These are phyloP conservation scores for Pica pica DNA, from an alignment of 2,113 vertebrate species.

Conservation along the genomic window DNA sequence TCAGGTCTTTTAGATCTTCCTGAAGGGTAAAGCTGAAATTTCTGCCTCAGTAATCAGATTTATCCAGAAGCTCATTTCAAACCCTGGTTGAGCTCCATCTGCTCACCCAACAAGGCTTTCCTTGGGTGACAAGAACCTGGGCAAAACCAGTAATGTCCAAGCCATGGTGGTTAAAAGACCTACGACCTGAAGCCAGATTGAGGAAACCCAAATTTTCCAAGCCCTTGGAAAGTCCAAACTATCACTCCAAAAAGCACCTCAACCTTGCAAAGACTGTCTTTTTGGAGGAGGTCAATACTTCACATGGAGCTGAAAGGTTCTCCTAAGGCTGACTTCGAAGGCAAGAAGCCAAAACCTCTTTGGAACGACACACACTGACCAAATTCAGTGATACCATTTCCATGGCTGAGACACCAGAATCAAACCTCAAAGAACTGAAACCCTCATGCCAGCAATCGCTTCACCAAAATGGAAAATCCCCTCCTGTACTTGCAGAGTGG, in stretches of 20 bases:
- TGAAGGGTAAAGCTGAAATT: background rate
- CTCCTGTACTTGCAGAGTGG: background rate
- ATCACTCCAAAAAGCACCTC: background rate
- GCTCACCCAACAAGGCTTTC: background rate
- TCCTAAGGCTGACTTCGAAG: background rate
- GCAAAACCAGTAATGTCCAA: background rate
- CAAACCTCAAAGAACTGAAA: background rate
- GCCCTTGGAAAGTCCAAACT: background rate
- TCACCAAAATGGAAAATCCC: background rate
- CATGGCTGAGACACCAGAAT: background rate
- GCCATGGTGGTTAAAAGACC: accelerated
- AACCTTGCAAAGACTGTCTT: background rate
- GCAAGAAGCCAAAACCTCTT: background rate
- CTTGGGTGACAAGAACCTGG: background rate
- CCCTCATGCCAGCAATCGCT: background rate
- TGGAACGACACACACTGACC: accelerated
- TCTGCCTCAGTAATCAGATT: background rate
- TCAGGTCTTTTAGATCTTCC: background rate
- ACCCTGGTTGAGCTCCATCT: background rate
- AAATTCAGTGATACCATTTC: accelerated
- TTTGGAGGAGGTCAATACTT: background rate
- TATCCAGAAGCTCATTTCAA: background rate
- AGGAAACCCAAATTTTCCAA: background rate
- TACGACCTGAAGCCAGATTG: background rate
- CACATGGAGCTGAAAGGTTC: accelerated